These are phyloP conservation scores for Plutella xylostella DNA, from an alignment of 2,888 invertebrate genomes.

Conservation along the genomic window DNA sequence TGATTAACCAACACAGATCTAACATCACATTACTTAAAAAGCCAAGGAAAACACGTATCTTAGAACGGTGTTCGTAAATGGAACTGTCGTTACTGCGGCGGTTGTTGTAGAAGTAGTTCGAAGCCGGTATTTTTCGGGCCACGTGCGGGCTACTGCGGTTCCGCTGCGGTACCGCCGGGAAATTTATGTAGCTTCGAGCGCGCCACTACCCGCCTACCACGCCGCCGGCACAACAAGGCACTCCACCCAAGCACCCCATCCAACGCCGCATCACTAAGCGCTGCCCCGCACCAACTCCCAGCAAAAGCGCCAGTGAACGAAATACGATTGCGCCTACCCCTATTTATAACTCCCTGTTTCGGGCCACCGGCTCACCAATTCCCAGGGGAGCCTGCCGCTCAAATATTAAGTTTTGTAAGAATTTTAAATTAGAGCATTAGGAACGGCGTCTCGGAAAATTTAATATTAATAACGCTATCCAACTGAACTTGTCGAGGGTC, in stretches of 20 bases:
- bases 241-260: constrained; percentile 32
- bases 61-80: neutral
- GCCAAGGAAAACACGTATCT: neutral
- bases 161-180: constrained; percentile 58
- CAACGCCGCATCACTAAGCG: constrained; percentile 32
- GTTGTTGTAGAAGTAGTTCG: no score
- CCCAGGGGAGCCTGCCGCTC: constrained; percentile 41
- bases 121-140: no score
- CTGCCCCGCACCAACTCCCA: constrained; percentile 20
- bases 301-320: constrained; percentile 1
- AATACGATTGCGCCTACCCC: neutral
- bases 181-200: constrained; percentile 63
- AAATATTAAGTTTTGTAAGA: constrained; percentile 65
- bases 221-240: constrained; percentile 25
- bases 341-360: neutral
- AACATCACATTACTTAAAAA: neutral
- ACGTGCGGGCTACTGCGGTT: constrained; percentile 64
- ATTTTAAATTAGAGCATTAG: constrained; percentile 63
- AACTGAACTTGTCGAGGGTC: constrained; percentile 38
- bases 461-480: constrained; percentile 62
- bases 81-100: no score
- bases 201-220: constrained; percentile 35
- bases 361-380: constrained; percentile 23
- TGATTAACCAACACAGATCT: neutral
- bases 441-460: constrained; percentile 50